phyloP scores from a whole-genome alignment of 2,888 invertebrate genomes.

The Carterocephalus palaemon region DNA sequence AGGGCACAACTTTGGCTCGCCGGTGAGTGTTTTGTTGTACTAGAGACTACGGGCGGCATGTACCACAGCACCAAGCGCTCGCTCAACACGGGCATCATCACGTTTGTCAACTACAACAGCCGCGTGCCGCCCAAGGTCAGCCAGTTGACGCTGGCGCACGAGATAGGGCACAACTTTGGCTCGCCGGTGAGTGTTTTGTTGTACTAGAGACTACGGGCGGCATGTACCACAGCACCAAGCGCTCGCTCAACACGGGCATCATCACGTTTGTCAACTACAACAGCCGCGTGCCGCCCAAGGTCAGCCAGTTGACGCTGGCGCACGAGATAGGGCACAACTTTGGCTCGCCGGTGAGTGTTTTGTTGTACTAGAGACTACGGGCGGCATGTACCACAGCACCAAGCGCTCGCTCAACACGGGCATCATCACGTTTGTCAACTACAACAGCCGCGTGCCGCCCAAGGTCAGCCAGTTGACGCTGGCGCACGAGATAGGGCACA shows the following conservation, averaged over 20 bases:
- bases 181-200: conserved; percentile 95
- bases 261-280: conserved; percentile 65
- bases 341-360: conserved; percentile 96
- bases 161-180: conserved; percentile 99
- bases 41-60: conserved; percentile 95
- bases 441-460: too few relatives aligned
- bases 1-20: conserved; percentile 99
- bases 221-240: conserved; percentile 94
- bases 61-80: conserved; percentile 96
- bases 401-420: too few relatives aligned
- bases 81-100: conserved; percentile 89
- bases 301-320: conserved; percentile 97
- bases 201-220: conserved; percentile 96
- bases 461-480: too few relatives aligned
- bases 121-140: conserved; percentile 98
- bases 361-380: too few relatives aligned
- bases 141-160: conserved; percentile 97
- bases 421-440: not conserved
- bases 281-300: conserved; percentile 96
- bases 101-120: conserved; percentile 76
- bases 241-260: conserved; percentile 95
- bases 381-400: too few relatives aligned
- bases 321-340: conserved; percentile 99
- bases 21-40: too few relatives aligned
- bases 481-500: too few relatives aligned